Base-by-base conservation (phyloP, 1,140 invertebrate genomes). In the Caenorhabditis tropicalis region DNA sequence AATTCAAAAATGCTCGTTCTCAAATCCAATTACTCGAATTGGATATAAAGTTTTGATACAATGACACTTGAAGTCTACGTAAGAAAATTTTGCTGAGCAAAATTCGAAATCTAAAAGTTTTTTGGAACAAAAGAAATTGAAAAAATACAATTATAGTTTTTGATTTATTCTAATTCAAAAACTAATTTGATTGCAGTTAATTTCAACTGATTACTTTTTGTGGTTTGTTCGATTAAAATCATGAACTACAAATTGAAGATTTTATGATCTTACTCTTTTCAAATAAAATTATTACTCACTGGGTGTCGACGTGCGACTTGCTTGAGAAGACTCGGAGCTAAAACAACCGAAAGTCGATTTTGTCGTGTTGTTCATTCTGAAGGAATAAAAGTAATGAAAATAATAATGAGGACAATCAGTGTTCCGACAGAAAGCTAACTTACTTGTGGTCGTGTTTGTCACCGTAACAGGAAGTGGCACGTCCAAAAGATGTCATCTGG, bases 401-500 rank as follows among this genome's bases (percentile, higher is more conserved):
- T 9, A 56, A 10, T 7, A 7, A 16, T 9, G 12, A 21, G 49
- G 2, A 27, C 6, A 6, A 19, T 51, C 48, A 51, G 15, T 46
- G 43, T 21, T 51, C 10, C 19, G 21, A 21, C 0, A 56, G 36
- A 65, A 3, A 65, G 29, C 15, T 33, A 36, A 36, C 29, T 36
- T 24, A 74, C 65, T 10, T 39, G 3, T 21, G 36, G 43, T 65
- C 19, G 24, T 36, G 33, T 3, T 15, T 65, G 19, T 74, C 65
- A 7, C 36, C 65, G 19, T 43, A 46, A 21, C 65, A 74, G 5
- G 65, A 74, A 19, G 65, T 46, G 15, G 65, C 33, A 10, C 36
- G n/a, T 7, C 65, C 65, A n/a, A 74, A 74, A 21, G 65, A 74
- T 24, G 65, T 19, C 65, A 74, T 74, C 33, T 39, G 65, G 10